Base-by-base conservation (phyloP, 2,797 vertebrate species). In the Hozukius guyotensis region DNA sequence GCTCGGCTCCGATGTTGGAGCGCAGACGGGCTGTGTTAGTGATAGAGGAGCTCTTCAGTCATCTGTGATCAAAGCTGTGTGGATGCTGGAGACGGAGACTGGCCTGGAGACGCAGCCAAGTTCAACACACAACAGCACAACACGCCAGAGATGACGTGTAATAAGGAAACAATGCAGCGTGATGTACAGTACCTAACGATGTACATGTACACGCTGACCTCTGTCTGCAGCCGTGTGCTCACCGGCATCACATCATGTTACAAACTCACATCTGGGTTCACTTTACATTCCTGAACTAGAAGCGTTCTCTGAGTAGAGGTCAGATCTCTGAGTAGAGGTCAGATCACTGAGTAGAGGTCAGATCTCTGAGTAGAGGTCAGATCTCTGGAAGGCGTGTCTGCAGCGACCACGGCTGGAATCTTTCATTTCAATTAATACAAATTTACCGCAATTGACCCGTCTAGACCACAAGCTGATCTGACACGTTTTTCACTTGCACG, bases 61-160 rank as follows among this genome's bases (percentile, higher is more conserved):
- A 42, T 73, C 42, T 84, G 77, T 83, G 77, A 84, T 86, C 76
- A 88, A 86, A 88, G 82, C 76, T 24, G 36, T 59, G 29, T 72
- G 52, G 53, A n/a, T 67, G 16, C 68, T 46, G 56, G 72, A 64
- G 12, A 8, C 29, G 34, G 34, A 11, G 34, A 36, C 34, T 34
- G 27, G 34, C 68, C 59, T 27, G 16, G 49, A 70, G 68, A 84
- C 2, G 3, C 20, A 38, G 34, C 55, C 31, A 59, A 20, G 34
- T 77, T 71, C 27, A 72, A 36, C 64, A 56, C 20, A 22, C 9
- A 20, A 18, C 49, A 16, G 32, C n/a, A 24, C 56, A 64, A 32
- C 66, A 20, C 5, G 11, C 29, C 74, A 73, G 3, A 36, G 9
- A 65, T 25, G 20, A 60, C 20, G 55, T 22, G 16, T 49, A 53